Conservation (phyloP, 2,113 vertebrate species). For the Scophthalmus maximus region DNA sequence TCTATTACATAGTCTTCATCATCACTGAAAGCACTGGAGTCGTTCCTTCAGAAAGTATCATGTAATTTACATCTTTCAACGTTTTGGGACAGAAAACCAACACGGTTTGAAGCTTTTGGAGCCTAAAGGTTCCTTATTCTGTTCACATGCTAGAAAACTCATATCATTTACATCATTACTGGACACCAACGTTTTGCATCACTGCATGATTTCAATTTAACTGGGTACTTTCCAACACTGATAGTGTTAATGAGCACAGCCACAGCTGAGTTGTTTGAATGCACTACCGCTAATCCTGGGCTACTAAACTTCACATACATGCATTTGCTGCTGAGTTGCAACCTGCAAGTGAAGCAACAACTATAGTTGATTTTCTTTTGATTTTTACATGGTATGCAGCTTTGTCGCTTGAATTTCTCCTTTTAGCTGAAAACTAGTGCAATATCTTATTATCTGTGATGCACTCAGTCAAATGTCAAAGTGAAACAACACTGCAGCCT, state of each 20-base stretch:
- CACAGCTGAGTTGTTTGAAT: conserved; percentile 22
- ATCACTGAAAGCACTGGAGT: too few species aligned
- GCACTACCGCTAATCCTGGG: conserved; percentile 1
- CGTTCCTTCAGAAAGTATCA: background rate
- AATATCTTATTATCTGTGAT: background rate
- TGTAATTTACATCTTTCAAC: conserved; percentile 5
- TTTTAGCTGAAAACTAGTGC: background rate
- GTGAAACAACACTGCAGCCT: background rate
- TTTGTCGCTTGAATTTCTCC: background rate
- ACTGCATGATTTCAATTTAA: conserved; percentile 20
- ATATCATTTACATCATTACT: background rate
- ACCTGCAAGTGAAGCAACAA: conserved; percentile 10
- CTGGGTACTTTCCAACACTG: background rate
- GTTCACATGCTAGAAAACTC: background rate
- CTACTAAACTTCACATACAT: conserved; percentile 19
- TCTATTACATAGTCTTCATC: background rate
- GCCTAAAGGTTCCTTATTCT: background rate
- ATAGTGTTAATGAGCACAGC: conserved; percentile 31
- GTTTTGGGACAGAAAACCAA: background rate
- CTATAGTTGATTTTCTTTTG: background rate
- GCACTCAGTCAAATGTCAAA: background rate
- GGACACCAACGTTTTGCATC: background rate
- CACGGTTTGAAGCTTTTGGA: background rate
- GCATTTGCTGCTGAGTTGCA: conserved; percentile 19
- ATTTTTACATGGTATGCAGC: background rate